A percentile compares a stretch with the other conserved stretches of the same genome.
Evolutionary conservation across 2,888 invertebrate species (phyloP).

Genomic region (Apomyelois bistriatella): DNA sequence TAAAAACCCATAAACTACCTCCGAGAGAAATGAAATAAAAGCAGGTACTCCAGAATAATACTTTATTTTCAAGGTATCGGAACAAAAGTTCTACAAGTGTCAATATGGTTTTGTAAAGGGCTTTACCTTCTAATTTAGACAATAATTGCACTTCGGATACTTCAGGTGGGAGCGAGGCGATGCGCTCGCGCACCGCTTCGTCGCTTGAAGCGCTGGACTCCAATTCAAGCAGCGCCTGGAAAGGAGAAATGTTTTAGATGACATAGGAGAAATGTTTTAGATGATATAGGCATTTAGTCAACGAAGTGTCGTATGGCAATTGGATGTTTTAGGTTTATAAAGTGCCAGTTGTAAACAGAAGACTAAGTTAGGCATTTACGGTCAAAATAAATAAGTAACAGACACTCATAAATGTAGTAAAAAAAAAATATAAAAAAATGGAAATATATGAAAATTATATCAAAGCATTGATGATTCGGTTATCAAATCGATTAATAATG

Average conservation of each 20-base stretch:
- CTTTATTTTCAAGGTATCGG: slow-evolving; percentile 14
- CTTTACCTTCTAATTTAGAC: slow-evolving; percentile 89
- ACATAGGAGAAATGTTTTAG: not conserved
- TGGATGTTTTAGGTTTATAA: no score
- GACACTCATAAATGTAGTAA: no score
- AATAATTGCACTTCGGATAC: slow-evolving; percentile 95
- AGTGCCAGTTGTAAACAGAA: no score
- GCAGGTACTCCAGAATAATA: slow-evolving; percentile 10
- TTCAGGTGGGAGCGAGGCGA: slow-evolving; percentile 95
- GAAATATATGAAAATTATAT: no score
- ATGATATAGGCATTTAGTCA: no score
- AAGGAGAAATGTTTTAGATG: slow-evolving; percentile 19
- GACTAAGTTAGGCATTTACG: no score
- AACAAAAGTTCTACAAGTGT: slow-evolving; percentile 15
- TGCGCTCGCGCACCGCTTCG: slow-evolving; percentile 94
- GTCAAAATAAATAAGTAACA: no score
- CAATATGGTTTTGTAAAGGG: slow-evolving; percentile 29
- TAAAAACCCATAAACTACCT: not conserved
- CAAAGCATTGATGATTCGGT: no score
- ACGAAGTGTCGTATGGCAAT: no score
- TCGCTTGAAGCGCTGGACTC: slow-evolving; percentile 98
- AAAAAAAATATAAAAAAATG: no score
- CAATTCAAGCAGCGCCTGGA: slow-evolving; percentile 86
- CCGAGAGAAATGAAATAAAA: slow-evolving; percentile 31
- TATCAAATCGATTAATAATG: no score